These are phyloP conservation scores for Fissipunctia ypsillon DNA, from an alignment of 2,888 invertebrate species.

Conservation along the genomic window DNA sequence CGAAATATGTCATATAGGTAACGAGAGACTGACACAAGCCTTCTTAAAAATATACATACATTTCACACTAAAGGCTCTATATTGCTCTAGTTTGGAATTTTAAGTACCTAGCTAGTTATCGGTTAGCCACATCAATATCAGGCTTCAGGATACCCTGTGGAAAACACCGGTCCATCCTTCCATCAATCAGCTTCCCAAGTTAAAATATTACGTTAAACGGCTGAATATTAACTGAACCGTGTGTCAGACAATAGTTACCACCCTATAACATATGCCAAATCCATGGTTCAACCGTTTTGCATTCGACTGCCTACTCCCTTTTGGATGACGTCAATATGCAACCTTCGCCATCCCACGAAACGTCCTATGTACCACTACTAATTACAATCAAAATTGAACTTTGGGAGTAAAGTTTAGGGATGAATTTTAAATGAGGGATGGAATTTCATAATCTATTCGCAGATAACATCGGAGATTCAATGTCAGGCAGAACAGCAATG, in stretches of 20 bases:
- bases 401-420: slow-evolving; percentile 3
- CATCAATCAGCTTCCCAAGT: not conserved
- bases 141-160: not conserved
- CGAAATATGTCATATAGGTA: not conserved
- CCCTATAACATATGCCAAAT: slow-evolving; percentile 90
- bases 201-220: not conserved
- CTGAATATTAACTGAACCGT: slow-evolving; percentile 63
- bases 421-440: slow-evolving; percentile 27
- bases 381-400: slow-evolving; percentile 37
- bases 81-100: not conserved
- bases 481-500: slow-evolving; percentile 85
- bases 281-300: slow-evolving; percentile 90
- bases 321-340: slow-evolving; percentile 90
- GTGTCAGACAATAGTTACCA: slow-evolving; percentile 82
- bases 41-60: not conserved
- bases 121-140: too few relatives aligned
- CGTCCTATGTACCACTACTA: slow-evolving; percentile 59
- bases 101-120: not conserved
- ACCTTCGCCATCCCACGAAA: slow-evolving; percentile 69
- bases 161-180: not conserved
- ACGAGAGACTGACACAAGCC: not conserved
- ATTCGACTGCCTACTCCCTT: slow-evolving; percentile 88
- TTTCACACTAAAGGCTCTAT: not conserved
- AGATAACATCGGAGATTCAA: slow-evolving; percentile 76
- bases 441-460: slow-evolving; percentile 71